Percentiles rank a stretch among this genome's conserved stretches.
Evolutionary conservation across 2,113 vertebrate genomes (phyloP).

Genomic region (Dissostichus mawsoni): DNA sequence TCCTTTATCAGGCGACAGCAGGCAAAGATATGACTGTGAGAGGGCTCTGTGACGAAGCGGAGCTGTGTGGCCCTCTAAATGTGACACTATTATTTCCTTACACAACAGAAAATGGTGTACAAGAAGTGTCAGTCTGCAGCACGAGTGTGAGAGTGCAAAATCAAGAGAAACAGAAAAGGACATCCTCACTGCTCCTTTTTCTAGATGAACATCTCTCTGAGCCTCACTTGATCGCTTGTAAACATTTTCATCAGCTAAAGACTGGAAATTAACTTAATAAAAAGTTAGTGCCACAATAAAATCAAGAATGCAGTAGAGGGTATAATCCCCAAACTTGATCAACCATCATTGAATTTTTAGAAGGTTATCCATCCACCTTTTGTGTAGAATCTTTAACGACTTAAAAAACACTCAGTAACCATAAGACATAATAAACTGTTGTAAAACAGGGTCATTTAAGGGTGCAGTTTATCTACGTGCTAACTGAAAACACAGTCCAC

Average conservation of each 20-base stretch:
- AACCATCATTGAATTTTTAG: neutral
- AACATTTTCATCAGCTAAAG: constrained; percentile 42
- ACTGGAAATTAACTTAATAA: constrained; percentile 2
- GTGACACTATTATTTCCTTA: constrained; percentile 66
- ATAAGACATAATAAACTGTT: neutral
- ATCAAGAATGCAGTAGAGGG: neutral
- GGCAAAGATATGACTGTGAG: constrained; percentile 70
- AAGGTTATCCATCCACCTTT: neutral
- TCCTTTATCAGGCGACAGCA: constrained; percentile 70
- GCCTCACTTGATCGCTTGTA: constrained; percentile 20
- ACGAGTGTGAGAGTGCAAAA: neutral
- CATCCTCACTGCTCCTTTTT: constrained; percentile 3
- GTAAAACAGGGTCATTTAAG: constrained; percentile 8
- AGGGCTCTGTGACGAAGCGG: constrained; percentile 68
- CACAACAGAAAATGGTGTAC: constrained; percentile 40
- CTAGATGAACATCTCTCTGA: neutral
- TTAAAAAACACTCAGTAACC: neutral
- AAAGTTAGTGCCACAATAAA: constrained; percentile 13
- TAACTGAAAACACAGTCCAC: constrained; percentile 30
- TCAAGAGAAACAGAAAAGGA: neutral
- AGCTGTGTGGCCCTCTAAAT: constrained; percentile 64
- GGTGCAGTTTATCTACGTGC: constrained; percentile 22
- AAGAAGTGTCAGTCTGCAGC: constrained; percentile 21
- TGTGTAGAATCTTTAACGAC: neutral
- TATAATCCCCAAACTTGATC: neutral